Conservation (phyloP, 2,113 vertebrate species). For the Thalassarche chlororhynchos region DNA sequence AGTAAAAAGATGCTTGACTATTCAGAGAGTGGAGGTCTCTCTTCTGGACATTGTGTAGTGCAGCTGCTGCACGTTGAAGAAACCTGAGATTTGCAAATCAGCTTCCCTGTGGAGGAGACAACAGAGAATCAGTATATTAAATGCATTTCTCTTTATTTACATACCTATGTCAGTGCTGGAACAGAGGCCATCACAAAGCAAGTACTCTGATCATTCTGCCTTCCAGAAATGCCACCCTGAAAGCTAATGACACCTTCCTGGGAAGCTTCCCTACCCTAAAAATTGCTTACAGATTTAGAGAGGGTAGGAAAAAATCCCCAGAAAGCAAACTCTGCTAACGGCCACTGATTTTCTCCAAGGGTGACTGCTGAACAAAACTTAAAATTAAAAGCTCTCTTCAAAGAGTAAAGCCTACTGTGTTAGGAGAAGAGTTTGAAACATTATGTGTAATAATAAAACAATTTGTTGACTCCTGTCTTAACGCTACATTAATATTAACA, state of each 20-base stretch:
- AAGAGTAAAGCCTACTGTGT: neutral
- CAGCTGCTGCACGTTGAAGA: constrained; percentile 10
- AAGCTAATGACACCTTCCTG: neutral
- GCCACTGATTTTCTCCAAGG: neutral
- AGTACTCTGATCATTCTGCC: neutral
- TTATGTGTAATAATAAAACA: neutral
- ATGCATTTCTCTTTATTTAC: neutral
- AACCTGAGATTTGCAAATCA: neutral
- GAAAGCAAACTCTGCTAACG: neutral
- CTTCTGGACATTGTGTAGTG: neutral
- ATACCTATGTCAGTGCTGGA: neutral
- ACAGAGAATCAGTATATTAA: neutral
- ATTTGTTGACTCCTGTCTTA: neutral
- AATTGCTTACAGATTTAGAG: neutral
- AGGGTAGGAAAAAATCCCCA: neutral
- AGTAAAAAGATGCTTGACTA: neutral
- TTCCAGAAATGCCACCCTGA: neutral
- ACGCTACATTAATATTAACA: neutral
- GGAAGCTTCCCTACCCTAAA: neutral
- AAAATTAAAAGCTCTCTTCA: neutral
- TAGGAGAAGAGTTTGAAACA: neutral
- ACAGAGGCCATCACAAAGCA: neutral
- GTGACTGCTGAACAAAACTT: neutral
- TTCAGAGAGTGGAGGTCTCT: neutral
- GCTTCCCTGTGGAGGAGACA: neutral